These are phyloP conservation scores for Neopipo cinnamomea DNA, from an alignment of 2,113 vertebrate genomes.

Conservation along the genomic window DNA sequence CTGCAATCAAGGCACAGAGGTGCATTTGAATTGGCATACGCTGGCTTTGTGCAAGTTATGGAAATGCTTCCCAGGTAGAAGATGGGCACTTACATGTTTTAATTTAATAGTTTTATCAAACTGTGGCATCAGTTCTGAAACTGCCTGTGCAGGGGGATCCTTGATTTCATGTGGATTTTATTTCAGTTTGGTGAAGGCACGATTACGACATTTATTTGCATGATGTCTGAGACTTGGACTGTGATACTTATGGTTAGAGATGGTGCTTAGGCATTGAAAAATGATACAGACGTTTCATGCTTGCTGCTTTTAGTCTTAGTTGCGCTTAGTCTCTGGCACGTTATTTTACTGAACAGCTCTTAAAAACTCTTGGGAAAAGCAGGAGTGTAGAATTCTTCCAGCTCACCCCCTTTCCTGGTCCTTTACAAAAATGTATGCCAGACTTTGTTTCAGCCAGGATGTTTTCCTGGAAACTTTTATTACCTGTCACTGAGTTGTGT, in stretches of 20 bases:
- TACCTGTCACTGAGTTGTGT: constrained; percentile 25
- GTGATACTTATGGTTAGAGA: background rate
- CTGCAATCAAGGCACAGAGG: constrained; percentile 95
- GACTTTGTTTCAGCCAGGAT: background rate
- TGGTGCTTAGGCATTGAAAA: background rate
- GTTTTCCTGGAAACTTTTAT: constrained; percentile 21
- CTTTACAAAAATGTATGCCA: background rate
- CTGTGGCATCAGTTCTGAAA: background rate
- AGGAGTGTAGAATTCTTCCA: background rate
- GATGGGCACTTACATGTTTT: background rate
- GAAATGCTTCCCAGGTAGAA: constrained; percentile 90
- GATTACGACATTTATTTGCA: background rate
- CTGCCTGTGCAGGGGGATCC: background rate
- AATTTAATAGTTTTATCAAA: background rate
- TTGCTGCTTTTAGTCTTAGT: background rate
- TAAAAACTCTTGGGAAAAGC: background rate
- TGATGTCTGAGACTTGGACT: background rate
- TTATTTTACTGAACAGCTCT: background rate
- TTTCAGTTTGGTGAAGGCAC: background rate
- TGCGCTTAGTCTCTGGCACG: background rate
- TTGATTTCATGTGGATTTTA: background rate
- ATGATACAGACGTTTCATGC: background rate
- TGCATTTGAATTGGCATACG: constrained; percentile 95
- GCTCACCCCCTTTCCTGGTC: background rate
- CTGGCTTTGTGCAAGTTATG: constrained; percentile 93